phyloP scores from a whole-genome alignment of 2,113 vertebrate genomes.

The Anhinga anhinga region DNA sequence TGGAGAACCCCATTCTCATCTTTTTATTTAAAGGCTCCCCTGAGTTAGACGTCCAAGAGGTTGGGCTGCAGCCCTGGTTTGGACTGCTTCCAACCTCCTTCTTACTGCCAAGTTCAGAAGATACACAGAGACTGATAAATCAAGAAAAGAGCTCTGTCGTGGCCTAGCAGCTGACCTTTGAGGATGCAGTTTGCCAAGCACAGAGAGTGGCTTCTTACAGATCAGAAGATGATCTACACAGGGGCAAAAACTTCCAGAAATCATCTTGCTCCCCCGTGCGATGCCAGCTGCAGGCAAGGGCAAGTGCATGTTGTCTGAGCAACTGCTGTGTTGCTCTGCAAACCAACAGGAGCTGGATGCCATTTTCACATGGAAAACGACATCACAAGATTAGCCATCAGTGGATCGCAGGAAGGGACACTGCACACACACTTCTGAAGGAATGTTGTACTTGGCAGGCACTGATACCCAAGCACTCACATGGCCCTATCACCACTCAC shows the following conservation, averaged over 20 bases:
- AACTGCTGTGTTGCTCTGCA: background rate
- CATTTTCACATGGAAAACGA: background rate
- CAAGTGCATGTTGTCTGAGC: background rate
- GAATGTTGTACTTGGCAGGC: background rate
- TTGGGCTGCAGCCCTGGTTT: background rate
- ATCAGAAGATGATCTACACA: background rate
- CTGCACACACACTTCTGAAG: background rate
- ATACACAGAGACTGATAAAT: background rate
- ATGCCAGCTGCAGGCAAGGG: background rate
- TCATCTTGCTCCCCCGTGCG: accelerated
- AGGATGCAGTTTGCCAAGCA: background rate
- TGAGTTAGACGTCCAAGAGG: background rate
- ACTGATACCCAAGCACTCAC: background rate
- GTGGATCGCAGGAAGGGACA: background rate
- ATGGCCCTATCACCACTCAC: background rate
- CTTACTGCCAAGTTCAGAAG: background rate
- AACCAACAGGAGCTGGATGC: background rate
- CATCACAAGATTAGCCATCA: background rate
- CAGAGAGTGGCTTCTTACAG: background rate
- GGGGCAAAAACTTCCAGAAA: background rate
- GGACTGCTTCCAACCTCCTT: background rate
- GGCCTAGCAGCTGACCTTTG: background rate
- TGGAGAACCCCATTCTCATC: background rate
- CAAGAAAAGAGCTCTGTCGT: accelerated
- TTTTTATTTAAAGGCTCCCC: background rate